These are phyloP conservation scores for Maconellicoccus hirsutus DNA, from an alignment of 1,140 invertebrate genomes.

Conservation along the genomic window DNA sequence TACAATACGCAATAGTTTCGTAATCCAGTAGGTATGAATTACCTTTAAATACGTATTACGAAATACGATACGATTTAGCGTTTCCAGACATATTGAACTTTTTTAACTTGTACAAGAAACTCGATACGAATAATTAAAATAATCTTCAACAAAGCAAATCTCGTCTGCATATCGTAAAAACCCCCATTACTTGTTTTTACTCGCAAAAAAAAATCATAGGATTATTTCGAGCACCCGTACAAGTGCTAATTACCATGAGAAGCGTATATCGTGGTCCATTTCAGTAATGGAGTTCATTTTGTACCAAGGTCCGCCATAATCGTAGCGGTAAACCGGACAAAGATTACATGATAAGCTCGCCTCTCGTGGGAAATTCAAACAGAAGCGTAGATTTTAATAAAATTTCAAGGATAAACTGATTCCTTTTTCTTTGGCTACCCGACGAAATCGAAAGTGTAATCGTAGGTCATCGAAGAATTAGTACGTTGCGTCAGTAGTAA, in stretches of 20 bases:
- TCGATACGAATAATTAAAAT: no score
- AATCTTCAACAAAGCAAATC: no score
- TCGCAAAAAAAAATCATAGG: no score
- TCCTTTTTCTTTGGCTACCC: no score
- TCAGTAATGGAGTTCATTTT: background rate
- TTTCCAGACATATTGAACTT: background rate
- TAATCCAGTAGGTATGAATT: background rate
- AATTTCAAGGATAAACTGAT: no score
- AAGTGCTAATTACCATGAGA: background rate
- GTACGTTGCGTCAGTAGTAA: no score
- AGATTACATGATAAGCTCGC: background rate
- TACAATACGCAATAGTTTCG: background rate
- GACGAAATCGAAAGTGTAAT: no score
- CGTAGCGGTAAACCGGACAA: slow-evolving; percentile 1
- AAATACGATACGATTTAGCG: background rate
- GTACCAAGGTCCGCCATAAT: background rate
- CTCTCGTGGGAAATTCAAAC: background rate
- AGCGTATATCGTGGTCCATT: background rate
- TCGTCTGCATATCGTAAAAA: no score
- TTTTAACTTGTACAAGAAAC: background rate
- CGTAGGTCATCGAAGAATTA: no score
- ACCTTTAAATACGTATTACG: background rate
- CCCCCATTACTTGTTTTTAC: no score
- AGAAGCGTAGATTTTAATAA: no score
- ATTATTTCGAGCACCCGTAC: background rate